These are phyloP conservation scores for Pharmacophagus antenor DNA, from an alignment of 2,888 invertebrate species.

Conservation along the genomic window DNA sequence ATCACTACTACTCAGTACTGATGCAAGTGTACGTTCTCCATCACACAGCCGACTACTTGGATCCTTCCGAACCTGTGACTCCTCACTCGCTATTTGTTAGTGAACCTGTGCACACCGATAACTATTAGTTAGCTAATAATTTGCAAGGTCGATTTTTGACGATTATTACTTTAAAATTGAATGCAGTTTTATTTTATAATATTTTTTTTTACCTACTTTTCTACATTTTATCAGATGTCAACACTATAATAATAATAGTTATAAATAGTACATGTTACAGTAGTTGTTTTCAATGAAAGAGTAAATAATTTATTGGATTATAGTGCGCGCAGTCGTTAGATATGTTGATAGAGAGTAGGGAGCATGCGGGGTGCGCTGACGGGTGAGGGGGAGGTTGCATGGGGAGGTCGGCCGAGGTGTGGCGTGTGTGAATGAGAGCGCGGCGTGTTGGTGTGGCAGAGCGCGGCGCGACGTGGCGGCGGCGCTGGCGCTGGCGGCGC, in stretches of 20 bases:
- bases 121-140: neutral
- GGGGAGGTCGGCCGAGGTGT: neutral
- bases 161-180: neutral
- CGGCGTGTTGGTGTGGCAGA: slow-evolving; percentile 42
- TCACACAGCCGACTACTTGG: slow-evolving; percentile 6
- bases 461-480: slow-evolving; percentile 59
- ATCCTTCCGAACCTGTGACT: slow-evolving; percentile 3
- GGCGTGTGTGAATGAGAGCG: slow-evolving; percentile 17
- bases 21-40: slow-evolving; percentile 7
- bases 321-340: slow-evolving; percentile 6
- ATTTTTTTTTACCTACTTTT: neutral
- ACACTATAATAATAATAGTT: neutral
- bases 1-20: slow-evolving; percentile 10
- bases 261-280: neutral
- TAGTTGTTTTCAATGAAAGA: neutral
- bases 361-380: slow-evolving; percentile 2
- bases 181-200: neutral
- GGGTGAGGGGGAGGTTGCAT: slow-evolving; percentile 31
- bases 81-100: slow-evolving; percentile 6
- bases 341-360: neutral
- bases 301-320: neutral
- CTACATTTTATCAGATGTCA: neutral
- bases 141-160: no score
- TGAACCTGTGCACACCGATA: slow-evolving; percentile 13
- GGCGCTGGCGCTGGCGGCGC: slow-evolving; percentile 64